These are phyloP conservation scores for Hirundichthys speculiger DNA, from an alignment of 2,113 vertebrate species.

Conservation along the genomic window DNA sequence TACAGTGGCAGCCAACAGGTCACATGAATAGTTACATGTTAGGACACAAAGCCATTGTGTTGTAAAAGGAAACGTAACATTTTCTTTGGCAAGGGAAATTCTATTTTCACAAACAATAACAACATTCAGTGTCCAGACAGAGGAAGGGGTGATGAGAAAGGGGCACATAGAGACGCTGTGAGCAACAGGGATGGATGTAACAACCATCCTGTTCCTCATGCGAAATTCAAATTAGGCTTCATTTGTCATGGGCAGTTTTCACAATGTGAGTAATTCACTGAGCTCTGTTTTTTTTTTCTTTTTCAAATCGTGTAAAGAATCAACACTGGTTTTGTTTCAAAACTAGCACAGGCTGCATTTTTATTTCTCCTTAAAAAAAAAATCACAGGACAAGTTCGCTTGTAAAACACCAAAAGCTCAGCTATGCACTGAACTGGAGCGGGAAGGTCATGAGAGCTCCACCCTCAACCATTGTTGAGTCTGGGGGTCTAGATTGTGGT, in stretches of 20 bases:
- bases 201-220: constrained; percentile 34
- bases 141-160: constrained; percentile 8
- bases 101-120: constrained; percentile 66
- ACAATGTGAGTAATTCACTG: constrained; percentile 40
- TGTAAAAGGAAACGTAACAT: constrained; percentile 60
- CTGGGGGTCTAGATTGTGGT: constrained; percentile 68
- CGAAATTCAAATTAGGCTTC: constrained; percentile 50
- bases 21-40: constrained; percentile 33
- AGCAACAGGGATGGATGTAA: constrained; percentile 40
- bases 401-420: constrained; percentile 67
- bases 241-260: constrained; percentile 49
- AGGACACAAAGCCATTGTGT: constrained; percentile 65
- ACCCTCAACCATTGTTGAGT: constrained; percentile 71
- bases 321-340: neutral
- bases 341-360: constrained; percentile 19
- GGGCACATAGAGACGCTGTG: constrained; percentile 24
- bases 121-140: constrained; percentile 36
- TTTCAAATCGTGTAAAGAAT: constrained; percentile 5
- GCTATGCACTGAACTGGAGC: constrained; percentile 34
- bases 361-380: neutral
- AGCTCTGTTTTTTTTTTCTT: constrained; percentile 4
- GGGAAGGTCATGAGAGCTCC: constrained; percentile 67
- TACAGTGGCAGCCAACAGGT: constrained; percentile 41
- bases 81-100: constrained; percentile 65
- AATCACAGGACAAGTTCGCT: constrained; percentile 28